These are phyloP conservation scores for Tragulus kanchil DNA, from an alignment of 2,113 vertebrate species.

Conservation along the genomic window DNA sequence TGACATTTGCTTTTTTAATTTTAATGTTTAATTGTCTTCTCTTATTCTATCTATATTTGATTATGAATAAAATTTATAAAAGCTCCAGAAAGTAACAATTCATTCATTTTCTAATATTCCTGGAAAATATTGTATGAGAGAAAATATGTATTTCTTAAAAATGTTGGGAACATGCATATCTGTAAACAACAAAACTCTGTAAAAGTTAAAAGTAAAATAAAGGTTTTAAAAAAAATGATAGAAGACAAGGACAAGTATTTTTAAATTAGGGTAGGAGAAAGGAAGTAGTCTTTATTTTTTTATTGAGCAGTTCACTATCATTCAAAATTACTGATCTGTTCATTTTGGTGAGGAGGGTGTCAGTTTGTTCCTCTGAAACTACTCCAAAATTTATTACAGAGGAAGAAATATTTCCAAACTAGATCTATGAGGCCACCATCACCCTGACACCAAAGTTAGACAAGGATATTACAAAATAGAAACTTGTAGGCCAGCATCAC, in stretches of 20 bases:
- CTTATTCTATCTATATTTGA: neutral
- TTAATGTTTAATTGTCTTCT: neutral
- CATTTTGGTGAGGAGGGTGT: neutral
- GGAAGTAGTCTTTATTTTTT: neutral
- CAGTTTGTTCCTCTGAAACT: neutral
- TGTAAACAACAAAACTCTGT: no score
- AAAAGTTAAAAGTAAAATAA: no score
- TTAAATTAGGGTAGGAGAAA: neutral
- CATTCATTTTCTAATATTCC: neutral
- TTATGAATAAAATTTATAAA: neutral
- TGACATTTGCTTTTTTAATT: neutral
- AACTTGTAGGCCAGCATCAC: neutral
- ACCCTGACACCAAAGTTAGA: neutral
- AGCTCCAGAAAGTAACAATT: neutral
- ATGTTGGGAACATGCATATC: no score
- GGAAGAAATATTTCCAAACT: neutral
- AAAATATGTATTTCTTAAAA: slow-evolving; percentile 16
- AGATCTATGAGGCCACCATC: neutral
- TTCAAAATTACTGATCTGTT: neutral
- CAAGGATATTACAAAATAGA: neutral
- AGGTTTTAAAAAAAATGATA: neutral
- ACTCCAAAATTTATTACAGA: neutral
- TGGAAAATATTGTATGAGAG: neutral
- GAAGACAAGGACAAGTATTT: neutral
- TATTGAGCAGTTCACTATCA: neutral